Conservation (phyloP, 2,113 vertebrate species). For the Parus major region DNA sequence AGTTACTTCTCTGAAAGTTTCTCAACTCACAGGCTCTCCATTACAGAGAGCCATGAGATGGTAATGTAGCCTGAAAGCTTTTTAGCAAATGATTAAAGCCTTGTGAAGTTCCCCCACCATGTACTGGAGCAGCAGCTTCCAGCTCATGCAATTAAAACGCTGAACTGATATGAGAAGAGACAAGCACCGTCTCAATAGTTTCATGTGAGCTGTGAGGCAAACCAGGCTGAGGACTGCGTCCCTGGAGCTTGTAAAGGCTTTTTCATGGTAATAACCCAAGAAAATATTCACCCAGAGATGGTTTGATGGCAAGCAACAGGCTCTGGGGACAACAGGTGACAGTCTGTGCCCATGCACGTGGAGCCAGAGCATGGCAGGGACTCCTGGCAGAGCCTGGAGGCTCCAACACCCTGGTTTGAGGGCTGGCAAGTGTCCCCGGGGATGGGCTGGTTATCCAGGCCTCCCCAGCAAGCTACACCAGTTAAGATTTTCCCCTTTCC, state of each 20-base stretch:
- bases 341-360: fast-evolving
- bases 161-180: neutral
- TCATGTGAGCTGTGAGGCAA: neutral
- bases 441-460: neutral
- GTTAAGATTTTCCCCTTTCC: neutral
- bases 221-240: neutral
- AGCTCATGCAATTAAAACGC: slow-evolving; percentile 9
- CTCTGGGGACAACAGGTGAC: neutral
- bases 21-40: neutral
- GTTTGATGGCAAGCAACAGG: neutral
- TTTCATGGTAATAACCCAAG: neutral
- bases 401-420: neutral
- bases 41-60: neutral
- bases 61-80: slow-evolving; percentile 48
- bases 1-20: slow-evolving; percentile 6
- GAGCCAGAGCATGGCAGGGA: neutral
- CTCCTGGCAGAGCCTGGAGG: neutral
- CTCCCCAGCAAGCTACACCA: neutral
- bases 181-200: neutral
- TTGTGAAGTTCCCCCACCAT: neutral
- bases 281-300: neutral
- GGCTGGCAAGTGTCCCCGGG: neutral
- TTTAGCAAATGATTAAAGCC: slow-evolving; percentile 37
- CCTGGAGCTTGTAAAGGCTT: neutral
- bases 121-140: neutral